Base-by-base conservation (phyloP, 2,797 vertebrate species). In the Enoplosus armatus region DNA sequence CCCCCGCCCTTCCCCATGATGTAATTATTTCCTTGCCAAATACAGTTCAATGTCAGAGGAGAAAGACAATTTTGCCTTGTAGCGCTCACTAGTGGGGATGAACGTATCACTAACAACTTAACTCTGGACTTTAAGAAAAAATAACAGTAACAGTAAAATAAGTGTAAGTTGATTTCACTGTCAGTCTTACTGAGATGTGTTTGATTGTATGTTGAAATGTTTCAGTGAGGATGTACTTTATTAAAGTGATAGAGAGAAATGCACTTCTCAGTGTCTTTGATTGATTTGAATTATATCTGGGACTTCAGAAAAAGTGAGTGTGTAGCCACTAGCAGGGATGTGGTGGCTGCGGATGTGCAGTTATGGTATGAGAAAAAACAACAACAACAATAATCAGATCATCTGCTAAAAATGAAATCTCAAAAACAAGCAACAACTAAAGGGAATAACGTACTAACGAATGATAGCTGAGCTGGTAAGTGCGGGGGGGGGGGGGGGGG, bases 101-200 rank as follows among this genome's bases (percentile, higher is more conserved):
- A 66, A 26, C 70, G 43, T 47, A 76, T 71, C 47, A 59, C 14
- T 62, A 62, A 85, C 31, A 51, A 31, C 61, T 67, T 77, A 60
- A 78, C 77, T 72, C 63, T 80, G 15, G 54, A 50, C n/a, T 35
- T 35, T 74, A 69, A 71, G 2, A 56, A 75, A n/a, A 15, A 41
- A 37, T 2, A 50, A 41, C 41, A 69, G n/a, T 3, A 58, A 22
- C 39, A 24, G 47, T 50, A 29, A 47, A 58, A 31, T 35, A 29
- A 22, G 26, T 16, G 16, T 8, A 29, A 3, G 7, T 22, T 3
- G 7, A 50, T 62, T 41, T 62, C 31, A 61, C 6, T 47, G 10
- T 26, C 12, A 72, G 47, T 65, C 47, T n/a, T 31, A 12, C 48
- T 39, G 48, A 31, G 54, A 76, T 41, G 54, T 39, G 12, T 20